Evolutionary conservation across 2,113 vertebrate genomes (phyloP).

Genomic region (Marmota monax): DNA sequence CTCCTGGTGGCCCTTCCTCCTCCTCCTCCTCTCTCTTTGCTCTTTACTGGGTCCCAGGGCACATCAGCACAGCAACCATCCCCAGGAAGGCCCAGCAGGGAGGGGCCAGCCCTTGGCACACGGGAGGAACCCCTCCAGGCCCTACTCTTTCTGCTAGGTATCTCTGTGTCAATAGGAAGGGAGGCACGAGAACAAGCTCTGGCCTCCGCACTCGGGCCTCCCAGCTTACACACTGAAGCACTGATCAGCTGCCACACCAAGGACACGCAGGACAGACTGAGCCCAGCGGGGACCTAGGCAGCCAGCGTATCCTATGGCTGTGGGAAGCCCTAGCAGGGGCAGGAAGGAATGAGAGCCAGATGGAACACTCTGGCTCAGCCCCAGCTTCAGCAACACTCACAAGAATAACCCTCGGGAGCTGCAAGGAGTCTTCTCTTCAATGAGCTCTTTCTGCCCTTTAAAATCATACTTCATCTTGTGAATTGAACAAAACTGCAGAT

Average conservation of each 20-base stretch:
- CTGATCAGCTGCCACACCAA: not conserved
- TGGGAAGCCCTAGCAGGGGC: not conserved
- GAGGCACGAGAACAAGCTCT: not conserved
- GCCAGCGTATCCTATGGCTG: not conserved
- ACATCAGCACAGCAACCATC: not conserved
- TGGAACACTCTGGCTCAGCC: not conserved
- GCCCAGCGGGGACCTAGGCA: rapidly evolving
- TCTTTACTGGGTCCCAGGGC: not conserved
- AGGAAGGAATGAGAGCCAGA: not conserved
- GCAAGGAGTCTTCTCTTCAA: not conserved
- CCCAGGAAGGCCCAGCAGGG: not conserved
- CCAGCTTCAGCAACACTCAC: not conserved
- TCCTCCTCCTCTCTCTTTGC: not conserved
- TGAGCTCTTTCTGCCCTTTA: not conserved
- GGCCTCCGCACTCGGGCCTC: not conserved
- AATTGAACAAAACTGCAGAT: not conserved
- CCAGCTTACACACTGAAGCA: not conserved
- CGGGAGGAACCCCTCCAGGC: not conserved
- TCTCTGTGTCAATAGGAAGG: not conserved
- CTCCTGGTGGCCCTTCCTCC: not conserved
- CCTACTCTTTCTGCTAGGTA: not conserved
- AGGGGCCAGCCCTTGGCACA: not conserved
- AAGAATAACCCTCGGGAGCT: not conserved
- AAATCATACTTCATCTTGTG: not conserved
- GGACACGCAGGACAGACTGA: not conserved